Percentiles rank a stretch among this genome's conserved stretches.
phyloP scores from a whole-genome alignment of 2,888 invertebrate species.

The Leptinotarsa rubiginosa region DNA sequence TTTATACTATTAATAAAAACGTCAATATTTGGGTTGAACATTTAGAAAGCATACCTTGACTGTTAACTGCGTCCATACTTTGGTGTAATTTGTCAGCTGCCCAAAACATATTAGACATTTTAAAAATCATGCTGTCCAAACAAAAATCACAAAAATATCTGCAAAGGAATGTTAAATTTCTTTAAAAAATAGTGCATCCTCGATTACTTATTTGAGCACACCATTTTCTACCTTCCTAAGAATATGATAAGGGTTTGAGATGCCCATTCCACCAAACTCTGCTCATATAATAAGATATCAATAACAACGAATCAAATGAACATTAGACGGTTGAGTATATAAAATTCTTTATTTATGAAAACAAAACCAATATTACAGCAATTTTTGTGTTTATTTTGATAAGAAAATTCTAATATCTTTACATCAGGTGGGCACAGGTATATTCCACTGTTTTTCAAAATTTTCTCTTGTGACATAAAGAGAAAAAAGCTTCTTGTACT shows the following conservation, averaged over 20 bases:
- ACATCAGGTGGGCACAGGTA: slow-evolving; percentile 29
- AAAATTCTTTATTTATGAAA: slow-evolving; percentile 20
- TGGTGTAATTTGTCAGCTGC: slow-evolving; percentile 73
- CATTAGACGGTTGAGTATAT: not conserved
- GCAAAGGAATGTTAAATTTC: not conserved
- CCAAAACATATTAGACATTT: slow-evolving; percentile 45
- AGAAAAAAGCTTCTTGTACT: slow-evolving; percentile 48
- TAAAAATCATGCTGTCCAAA: slow-evolving; percentile 13
- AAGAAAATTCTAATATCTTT: not conserved
- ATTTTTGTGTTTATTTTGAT: not conserved
- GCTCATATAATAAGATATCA: not conserved
- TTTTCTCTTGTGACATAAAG: slow-evolving; percentile 41
- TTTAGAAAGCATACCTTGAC: slow-evolving; percentile 70
- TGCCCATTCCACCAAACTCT: slow-evolving; percentile 18
- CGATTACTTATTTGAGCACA: not conserved
- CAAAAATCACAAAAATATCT: slow-evolving; percentile 28
- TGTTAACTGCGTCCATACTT: slow-evolving; percentile 75
- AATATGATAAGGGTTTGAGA: not conserved
- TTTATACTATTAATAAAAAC: slow-evolving; percentile 26
- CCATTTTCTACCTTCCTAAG: not conserved
- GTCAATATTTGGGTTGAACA: slow-evolving; percentile 47
- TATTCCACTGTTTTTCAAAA: slow-evolving; percentile 43
- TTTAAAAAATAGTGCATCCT: not conserved
- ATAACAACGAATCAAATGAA: not conserved
- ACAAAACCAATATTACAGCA: not conserved